These are phyloP conservation scores for Danaus plexippus DNA, from an alignment of 1,140 invertebrate species.

Conservation along the genomic window DNA sequence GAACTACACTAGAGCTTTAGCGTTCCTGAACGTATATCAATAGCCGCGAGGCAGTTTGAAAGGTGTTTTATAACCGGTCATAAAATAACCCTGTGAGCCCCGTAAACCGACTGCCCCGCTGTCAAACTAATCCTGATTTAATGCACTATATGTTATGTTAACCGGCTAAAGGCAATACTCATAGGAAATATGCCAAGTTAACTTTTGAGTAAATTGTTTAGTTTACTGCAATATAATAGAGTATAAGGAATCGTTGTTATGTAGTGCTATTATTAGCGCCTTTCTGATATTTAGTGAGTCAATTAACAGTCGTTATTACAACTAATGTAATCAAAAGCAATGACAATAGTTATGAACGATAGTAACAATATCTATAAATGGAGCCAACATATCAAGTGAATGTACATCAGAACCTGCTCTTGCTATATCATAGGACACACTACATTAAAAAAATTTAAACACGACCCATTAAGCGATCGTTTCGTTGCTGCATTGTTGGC, in stretches of 20 bases:
- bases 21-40: no score
- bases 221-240: no score
- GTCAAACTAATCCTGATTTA: conserved; percentile 66
- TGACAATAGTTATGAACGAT: no score
- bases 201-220: no score
- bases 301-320: no score
- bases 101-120: conserved; percentile 49
- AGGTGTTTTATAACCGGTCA: conserved; percentile 24
- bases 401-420: conserved; percentile 34
- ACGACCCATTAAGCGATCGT: conserved; percentile 48
- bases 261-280: no score
- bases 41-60: not conserved
- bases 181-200: conserved; percentile 16
- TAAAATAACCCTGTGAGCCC: conserved; percentile 48
- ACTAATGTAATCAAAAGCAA: no score
- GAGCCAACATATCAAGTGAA: no score
- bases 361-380: no score
- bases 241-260: no score
- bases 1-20: no score
- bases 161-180: conserved; percentile 34
- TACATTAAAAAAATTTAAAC: conserved; percentile 66
- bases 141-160: conserved; percentile 46
- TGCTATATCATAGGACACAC: conserved; percentile 52
- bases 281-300: no score
- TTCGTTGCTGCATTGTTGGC: conserved; percentile 54